Percentiles rank a stretch among this genome's conserved stretches.
Evolutionary conservation across 1,140 invertebrate genomes (phyloP).

Genomic region (Hormaphis cornu): DNA sequence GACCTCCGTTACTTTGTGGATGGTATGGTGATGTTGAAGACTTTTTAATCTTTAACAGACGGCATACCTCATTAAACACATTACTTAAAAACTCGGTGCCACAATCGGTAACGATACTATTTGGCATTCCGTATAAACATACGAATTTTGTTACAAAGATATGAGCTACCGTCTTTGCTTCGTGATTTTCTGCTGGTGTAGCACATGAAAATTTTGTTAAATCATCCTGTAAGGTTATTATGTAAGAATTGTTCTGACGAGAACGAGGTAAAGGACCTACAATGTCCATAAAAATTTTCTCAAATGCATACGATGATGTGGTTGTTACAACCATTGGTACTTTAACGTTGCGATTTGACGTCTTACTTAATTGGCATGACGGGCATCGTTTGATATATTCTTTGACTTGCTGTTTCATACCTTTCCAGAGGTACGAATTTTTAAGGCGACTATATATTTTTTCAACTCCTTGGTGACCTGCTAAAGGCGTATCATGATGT

Average conservation of each 20-base stretch:
- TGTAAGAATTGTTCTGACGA: constrained; percentile 38
- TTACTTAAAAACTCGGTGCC: constrained; percentile 34
- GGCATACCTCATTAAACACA: constrained; percentile 39
- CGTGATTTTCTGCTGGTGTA: constrained; percentile 40
- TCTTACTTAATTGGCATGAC: constrained; percentile 31
- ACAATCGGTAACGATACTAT: constrained; percentile 28
- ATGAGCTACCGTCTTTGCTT: constrained; percentile 39
- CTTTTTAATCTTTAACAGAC: constrained; percentile 35
- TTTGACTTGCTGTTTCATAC: constrained; percentile 28
- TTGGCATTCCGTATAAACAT: not conserved
- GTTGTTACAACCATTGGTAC: constrained; percentile 35
- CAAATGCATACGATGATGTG: not conserved
- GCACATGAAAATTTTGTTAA: constrained; percentile 41
- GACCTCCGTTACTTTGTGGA: constrained; percentile 40
- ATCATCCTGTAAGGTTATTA: constrained; percentile 42
- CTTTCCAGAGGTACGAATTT: constrained; percentile 17
- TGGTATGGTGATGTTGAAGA: constrained; percentile 41
- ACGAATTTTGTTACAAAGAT: constrained; percentile 22
- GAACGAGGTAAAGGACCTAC: constrained; percentile 39
- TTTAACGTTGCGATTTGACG: not conserved
- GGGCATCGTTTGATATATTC: constrained; percentile 28
- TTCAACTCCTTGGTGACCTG: constrained; percentile 19
- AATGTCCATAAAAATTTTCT: constrained; percentile 37
- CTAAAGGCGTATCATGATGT: constrained; percentile 9
- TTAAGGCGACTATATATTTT: not conserved